These are phyloP conservation scores for Apomyelois bistriatella DNA, from an alignment of 2,888 invertebrate genomes.

Conservation along the genomic window DNA sequence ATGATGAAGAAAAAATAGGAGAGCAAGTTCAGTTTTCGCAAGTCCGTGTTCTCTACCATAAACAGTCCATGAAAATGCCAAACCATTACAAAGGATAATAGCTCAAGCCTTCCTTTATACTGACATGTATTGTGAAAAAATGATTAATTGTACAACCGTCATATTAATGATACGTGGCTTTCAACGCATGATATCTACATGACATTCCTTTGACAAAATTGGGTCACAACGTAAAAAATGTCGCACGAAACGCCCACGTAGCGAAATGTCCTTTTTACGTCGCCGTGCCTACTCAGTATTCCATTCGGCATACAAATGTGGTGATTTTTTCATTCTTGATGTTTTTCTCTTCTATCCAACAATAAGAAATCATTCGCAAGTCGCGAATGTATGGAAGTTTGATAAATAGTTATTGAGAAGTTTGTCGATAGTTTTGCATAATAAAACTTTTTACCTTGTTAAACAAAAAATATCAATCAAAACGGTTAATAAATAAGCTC, in stretches of 20 bases:
- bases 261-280: slow-evolving; percentile 12
- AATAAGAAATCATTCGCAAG: slow-evolving; percentile 9
- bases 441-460: not conserved
- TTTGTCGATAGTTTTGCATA: not conserved
- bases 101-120: slow-evolving; percentile 63
- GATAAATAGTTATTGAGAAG: slow-evolving; percentile 1
- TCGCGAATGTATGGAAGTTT: slow-evolving; percentile 1
- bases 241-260: slow-evolving; percentile 11
- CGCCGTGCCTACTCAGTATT: slow-evolving; percentile 12
- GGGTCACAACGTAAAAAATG: slow-evolving; percentile 19
- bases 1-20: too few relatives aligned
- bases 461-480: too few relatives aligned
- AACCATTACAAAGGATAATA: slow-evolving; percentile 55
- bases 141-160: slow-evolving; percentile 63
- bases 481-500: not conserved
- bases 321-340: slow-evolving; percentile 12
- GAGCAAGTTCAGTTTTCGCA: too few relatives aligned
- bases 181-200: slow-evolving; percentile 36
- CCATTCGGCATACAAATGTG: slow-evolving; percentile 13
- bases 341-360: slow-evolving; percentile 13
- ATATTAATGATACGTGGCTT: slow-evolving; percentile 64
- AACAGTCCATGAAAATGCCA: slow-evolving; percentile 15
- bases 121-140: slow-evolving; percentile 66
- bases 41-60: too few relatives aligned
- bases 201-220: slow-evolving; percentile 17